phyloP scores from a whole-genome alignment of 2,888 invertebrate genomes.

The Morpho helenor region DNA sequence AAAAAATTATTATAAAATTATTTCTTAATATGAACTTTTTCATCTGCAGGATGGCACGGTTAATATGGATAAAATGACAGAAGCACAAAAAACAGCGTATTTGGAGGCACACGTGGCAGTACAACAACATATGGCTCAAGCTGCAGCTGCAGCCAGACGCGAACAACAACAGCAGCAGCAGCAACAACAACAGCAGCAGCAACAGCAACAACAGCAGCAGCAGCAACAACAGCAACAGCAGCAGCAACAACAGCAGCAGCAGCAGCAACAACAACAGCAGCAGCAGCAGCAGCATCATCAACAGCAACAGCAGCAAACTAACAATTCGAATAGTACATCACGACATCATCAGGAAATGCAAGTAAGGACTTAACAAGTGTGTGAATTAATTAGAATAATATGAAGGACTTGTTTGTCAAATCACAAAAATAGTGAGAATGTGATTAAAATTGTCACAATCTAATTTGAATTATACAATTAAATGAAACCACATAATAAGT shows the following conservation, averaged over 20 bases:
- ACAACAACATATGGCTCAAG: constrained; percentile 88
- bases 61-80: constrained; percentile 88
- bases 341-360: constrained; percentile 79
- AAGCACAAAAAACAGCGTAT: constrained; percentile 86
- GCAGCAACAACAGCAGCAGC: constrained; percentile 51
- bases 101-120: constrained; percentile 87
- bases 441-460: too few relatives aligned
- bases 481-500: too few relatives aligned
- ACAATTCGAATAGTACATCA: constrained; percentile 52
- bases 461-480: too few relatives aligned
- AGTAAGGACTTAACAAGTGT: constrained; percentile 35
- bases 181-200: constrained; percentile 58
- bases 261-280: constrained; percentile 41
- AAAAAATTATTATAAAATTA: too few relatives aligned
- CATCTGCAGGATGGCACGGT: constrained; percentile 79
- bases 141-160: constrained; percentile 77
- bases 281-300: constrained; percentile 59
- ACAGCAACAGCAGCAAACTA: constrained; percentile 50
- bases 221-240: constrained; percentile 59
- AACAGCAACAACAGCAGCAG: constrained; percentile 66
- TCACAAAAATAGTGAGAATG: too few relatives aligned
- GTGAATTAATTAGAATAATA: too few relatives aligned
- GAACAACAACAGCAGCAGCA: constrained; percentile 71
- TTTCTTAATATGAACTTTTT: too few relatives aligned
- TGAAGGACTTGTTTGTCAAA: too few relatives aligned